phyloP scores from a whole-genome alignment of 2,113 vertebrate genomes.

The Salvelinus namaycush region DNA sequence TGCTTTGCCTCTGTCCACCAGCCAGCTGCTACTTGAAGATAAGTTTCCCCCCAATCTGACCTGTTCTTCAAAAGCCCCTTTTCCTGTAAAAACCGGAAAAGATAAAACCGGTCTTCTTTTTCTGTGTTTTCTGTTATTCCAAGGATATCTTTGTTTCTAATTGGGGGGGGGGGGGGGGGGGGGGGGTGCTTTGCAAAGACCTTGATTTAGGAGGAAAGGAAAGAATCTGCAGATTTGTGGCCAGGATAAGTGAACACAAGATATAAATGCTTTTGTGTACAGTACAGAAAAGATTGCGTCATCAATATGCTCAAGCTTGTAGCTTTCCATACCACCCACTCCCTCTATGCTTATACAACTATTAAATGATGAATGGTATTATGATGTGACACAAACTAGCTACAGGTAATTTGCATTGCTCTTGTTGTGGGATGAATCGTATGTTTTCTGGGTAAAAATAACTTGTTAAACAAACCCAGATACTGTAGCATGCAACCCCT shows the following conservation, averaged over 20 bases:
- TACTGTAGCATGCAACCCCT: background rate
- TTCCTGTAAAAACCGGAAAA: constrained; percentile 23
- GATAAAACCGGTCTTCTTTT: background rate
- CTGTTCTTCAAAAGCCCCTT: constrained; percentile 31
- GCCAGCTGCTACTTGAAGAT: constrained; percentile 67
- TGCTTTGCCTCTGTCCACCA: constrained; percentile 37
- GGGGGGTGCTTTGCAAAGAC: too few relatives aligned
- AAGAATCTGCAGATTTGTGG: too few relatives aligned
- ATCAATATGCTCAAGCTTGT: constrained; percentile 3
- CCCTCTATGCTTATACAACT: background rate
- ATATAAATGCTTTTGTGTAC: background rate
- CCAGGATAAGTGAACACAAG: background rate
- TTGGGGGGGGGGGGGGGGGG: background rate
- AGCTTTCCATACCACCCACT: background rate
- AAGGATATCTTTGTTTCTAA: background rate
- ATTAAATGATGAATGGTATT: background rate
- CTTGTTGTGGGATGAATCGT: background rate
- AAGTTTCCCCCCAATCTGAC: constrained; percentile 33
- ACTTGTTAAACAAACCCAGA: background rate
- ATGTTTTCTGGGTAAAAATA: background rate
- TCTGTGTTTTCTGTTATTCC: background rate
- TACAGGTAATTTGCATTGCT: background rate
- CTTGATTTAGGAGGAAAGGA: background rate
- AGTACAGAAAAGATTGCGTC: constrained; percentile 4
- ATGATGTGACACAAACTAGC: background rate